Percentiles rank a stretch among this genome's conserved stretches.
phyloP scores from a whole-genome alignment of 1,140 invertebrate genomes.

The Drosophila saltans region DNA sequence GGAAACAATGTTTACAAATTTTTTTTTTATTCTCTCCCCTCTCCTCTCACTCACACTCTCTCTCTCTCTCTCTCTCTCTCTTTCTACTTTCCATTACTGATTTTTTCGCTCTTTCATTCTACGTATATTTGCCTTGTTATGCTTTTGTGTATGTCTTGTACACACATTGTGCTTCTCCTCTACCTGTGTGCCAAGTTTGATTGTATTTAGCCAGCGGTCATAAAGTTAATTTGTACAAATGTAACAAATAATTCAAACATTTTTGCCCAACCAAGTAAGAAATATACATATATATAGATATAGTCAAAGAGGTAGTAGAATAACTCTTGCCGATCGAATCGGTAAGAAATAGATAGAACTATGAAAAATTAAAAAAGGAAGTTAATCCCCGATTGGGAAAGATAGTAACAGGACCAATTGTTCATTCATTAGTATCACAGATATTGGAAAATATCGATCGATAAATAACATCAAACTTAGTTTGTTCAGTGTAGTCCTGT shows the following conservation, averaged over 20 bases:
- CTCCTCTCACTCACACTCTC: slow-evolving; percentile 18
- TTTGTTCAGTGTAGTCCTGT: no score
- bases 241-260: slow-evolving; percentile 77
- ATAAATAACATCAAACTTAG: no score
- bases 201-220: slow-evolving; percentile 80
- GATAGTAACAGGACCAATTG: no score
- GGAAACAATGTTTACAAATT: slow-evolving; percentile 80
- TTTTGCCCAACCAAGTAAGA: slow-evolving; percentile 25
- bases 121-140: slow-evolving; percentile 76
- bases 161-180: slow-evolving; percentile 66
- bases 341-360: no score
- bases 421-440: no score
- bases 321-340: no score
- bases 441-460: no score
- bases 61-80: slow-evolving; percentile 3
- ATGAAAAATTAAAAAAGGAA: no score
- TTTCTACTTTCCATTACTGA: not conserved
- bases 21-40: slow-evolving; percentile 23
- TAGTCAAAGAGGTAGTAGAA: no score
- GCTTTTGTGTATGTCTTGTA: slow-evolving; percentile 80
- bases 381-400: no score
- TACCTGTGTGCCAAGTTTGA: slow-evolving; percentile 62
- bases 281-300: not conserved
- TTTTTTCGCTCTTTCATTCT: slow-evolving; percentile 38
- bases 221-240: slow-evolving; percentile 82